Conservation (phyloP, 2,797 vertebrate species). For the Darevskia nairensis region DNA sequence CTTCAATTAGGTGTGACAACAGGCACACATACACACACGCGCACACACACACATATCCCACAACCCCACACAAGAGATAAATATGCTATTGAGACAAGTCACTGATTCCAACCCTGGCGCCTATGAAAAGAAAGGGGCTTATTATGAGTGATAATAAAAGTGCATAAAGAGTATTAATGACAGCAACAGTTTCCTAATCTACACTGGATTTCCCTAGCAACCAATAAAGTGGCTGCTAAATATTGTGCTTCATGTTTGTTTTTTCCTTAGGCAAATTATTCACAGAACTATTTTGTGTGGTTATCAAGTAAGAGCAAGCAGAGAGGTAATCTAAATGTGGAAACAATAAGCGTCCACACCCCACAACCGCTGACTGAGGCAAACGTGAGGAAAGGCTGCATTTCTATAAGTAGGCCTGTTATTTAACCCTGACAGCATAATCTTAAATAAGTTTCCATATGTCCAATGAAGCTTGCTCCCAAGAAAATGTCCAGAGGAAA, state of each 20-base stretch:
- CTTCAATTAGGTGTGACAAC: neutral
- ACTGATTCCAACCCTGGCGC: slow-evolving; percentile 18
- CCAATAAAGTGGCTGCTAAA: neutral
- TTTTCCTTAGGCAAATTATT: slow-evolving; percentile 10
- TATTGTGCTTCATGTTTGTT: slow-evolving; percentile 9
- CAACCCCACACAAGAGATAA: neutral
- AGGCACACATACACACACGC: neutral
- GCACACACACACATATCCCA: neutral
- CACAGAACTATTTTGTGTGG: neutral
- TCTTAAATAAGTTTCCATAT: neutral
- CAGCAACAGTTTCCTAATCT: slow-evolving; percentile 1
- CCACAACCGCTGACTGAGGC: neutral
- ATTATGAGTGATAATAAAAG: slow-evolving; percentile 8
- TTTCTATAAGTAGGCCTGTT: neutral
- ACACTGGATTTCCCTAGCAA: slow-evolving; percentile 19
- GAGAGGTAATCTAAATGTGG: slow-evolving; percentile 10
- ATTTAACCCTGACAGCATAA: neutral
- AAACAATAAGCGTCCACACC: neutral
- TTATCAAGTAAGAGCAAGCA: slow-evolving; percentile 26
- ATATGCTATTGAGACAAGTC: slow-evolving; percentile 18
- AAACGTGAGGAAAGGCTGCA: neutral
- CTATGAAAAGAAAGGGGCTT: neutral
- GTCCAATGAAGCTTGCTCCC: neutral
- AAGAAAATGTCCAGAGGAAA: neutral
- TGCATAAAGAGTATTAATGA: slow-evolving; percentile 31